phyloP scores from a whole-genome alignment of 2,888 invertebrate genomes.

The Apamea sordens region DNA sequence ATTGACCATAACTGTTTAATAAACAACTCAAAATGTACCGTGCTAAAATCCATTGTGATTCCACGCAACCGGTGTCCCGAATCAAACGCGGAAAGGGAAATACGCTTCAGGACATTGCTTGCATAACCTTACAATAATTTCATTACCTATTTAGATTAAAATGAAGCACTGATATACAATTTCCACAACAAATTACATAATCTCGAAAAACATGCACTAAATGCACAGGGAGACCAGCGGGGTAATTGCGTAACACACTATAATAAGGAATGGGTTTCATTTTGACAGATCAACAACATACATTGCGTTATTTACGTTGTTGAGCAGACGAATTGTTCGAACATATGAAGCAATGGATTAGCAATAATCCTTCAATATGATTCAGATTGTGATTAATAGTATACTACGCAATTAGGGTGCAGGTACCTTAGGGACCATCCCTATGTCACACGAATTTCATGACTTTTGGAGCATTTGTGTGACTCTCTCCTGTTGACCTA shows the following conservation, averaged over 20 bases:
- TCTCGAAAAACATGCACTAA: slow-evolving; percentile 13
- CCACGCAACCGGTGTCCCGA: not conserved
- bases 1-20: not conserved
- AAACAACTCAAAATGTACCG: not conserved
- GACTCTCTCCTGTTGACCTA: not conserved
- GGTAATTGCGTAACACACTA: too few species aligned
- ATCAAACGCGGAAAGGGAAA: not conserved
- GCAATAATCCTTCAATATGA: too few species aligned
- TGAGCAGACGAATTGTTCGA: too few species aligned
- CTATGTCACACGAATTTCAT: not conserved
- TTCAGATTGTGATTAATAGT: too few species aligned
- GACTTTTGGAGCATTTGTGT: not conserved
- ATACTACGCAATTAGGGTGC: too few species aligned
- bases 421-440: slow-evolving; percentile 27
- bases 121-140: slow-evolving; percentile 11
- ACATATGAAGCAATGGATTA: too few species aligned
- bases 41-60: not conserved
- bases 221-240: slow-evolving; percentile 21
- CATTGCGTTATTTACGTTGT: too few species aligned
- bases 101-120: not conserved
- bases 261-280: too few species aligned
- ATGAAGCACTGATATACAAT: not conserved
- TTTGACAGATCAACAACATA: too few species aligned
- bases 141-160: not conserved
- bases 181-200: not conserved